Evolutionary conservation across 2,888 invertebrate species (phyloP), one percentile per base, ranked within the genome.

Genomic region (Scaptodrosophila latifasciaeformis): DNA sequence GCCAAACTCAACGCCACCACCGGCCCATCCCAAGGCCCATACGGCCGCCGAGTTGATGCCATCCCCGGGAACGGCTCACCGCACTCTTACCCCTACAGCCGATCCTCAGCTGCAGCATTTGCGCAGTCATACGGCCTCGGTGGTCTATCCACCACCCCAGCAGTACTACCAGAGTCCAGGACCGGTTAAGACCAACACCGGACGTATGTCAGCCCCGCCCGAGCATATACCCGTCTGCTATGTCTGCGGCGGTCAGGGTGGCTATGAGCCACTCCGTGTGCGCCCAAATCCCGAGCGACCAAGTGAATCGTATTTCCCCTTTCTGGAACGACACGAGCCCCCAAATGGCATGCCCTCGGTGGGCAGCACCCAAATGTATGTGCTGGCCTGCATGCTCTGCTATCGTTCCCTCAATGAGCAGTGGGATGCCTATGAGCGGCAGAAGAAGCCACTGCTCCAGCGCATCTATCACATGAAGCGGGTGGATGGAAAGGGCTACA

Each of bases 391-490:
- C 87, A 91, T 91, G 85, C 90, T 96, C 24, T 97, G 97, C 87
- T 94, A 93, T 87, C 91, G 93, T 47, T 90, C 96, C 80, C 90
- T 97, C 37, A 89, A 92, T 51, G 93, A 96, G 85, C 97, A 97
- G 87, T 97, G 97, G 97, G 94, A 96, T 78, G 90, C 92, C 62
- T 94, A 94, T 85, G 96, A 97, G 87, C 88, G 92, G 37, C 93
- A 92, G 78, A 92, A 91, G 82, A 93, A 94, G 70, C 96, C 96
- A 0, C 93, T 95, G 84, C 89, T 91, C 65, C 95, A 96, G 85
- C 88, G 97, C 49, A 90, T 96, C 81, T 97, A 97, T 84, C 96
- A 96, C 93, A 89, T 96, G 88, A 97, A 97, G 86, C 88, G 97
- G 70, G 91, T 93, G 68, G 96, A 97, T 83, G 94, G 96, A 81